A percentile compares a stretch with the other conserved stretches of the same genome.
These are phyloP conservation scores for Hyposmocoma kahamanoa DNA, from an alignment of 1,140 invertebrate genomes.

Conservation along the genomic window DNA sequence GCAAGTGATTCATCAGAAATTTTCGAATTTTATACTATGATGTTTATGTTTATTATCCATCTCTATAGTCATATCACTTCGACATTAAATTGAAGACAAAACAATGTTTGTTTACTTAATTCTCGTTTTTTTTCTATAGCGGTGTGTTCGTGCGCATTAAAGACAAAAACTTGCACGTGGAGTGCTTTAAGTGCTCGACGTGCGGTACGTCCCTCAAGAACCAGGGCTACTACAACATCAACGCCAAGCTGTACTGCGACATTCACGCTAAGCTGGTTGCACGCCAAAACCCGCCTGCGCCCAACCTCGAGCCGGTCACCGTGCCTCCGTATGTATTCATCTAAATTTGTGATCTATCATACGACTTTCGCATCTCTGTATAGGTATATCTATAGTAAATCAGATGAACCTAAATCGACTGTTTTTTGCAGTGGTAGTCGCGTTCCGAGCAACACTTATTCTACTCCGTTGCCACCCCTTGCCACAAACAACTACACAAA, in stretches of 20 bases:
- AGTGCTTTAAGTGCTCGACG: constrained; percentile 97
- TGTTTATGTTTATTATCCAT: too few species aligned
- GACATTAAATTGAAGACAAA: too few species aligned
- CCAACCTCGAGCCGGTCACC: constrained; percentile 85
- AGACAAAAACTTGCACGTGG: constrained; percentile 96
- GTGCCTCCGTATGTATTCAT: constrained; percentile 83
- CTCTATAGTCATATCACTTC: too few species aligned
- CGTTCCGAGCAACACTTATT: constrained; percentile 78
- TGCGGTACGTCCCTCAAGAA: constrained; percentile 97
- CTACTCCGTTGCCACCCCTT: constrained; percentile 77
- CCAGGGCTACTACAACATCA: constrained; percentile 96
- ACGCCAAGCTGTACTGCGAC: constrained; percentile 97
- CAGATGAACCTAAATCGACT: too few species aligned
- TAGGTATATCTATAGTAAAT: too few species aligned
- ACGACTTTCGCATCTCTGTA: too few species aligned
- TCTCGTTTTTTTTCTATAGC: constrained; percentile 71
- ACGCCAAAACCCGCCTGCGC: constrained; percentile 84
- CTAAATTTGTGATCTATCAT: too few species aligned
- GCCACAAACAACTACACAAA: constrained; percentile 69
- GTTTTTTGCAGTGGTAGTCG: constrained; percentile 73
- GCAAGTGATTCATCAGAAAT: too few species aligned
- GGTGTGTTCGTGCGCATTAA: constrained; percentile 97
- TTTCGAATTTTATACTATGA: too few species aligned
- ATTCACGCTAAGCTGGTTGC: constrained; percentile 94
- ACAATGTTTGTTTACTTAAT: too few species aligned